Percentiles rank a stretch among this genome's conserved stretches.
Evolutionary conservation across 1,140 invertebrate genomes (phyloP).

Genomic region (Pogonomyrmex californicus): DNA sequence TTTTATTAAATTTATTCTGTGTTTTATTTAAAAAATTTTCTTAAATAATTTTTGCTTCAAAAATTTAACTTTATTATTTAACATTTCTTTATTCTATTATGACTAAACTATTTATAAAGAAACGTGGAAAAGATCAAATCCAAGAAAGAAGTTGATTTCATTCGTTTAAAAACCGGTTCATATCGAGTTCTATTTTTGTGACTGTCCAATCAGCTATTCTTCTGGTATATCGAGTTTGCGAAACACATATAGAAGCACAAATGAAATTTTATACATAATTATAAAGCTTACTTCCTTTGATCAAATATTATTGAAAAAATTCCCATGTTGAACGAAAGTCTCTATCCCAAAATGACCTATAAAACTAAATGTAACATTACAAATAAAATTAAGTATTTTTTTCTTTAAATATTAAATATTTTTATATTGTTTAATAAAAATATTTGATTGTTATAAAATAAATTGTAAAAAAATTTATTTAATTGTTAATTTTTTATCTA

Average conservation of each 20-base stretch:
- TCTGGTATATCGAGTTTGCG: constrained; percentile 14
- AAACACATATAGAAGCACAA: not conserved
- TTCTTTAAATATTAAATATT: not conserved
- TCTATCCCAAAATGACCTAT: not conserved
- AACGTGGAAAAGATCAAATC: not conserved
- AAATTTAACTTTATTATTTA: not conserved
- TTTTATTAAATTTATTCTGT: constrained; percentile 3
- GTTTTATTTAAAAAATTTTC: not conserved
- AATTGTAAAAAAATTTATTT: not conserved
- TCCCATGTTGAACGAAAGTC: not conserved
- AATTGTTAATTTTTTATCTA: not conserved
- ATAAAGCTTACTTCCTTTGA: not conserved
- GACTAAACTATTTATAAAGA: not conserved
- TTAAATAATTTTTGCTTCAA: not conserved
- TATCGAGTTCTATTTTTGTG: constrained; percentile 46
- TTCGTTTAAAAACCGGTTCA: constrained; percentile 64
- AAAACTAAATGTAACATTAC: not conserved
- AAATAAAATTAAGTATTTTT: not conserved
- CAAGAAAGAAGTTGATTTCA: constrained; percentile 4
- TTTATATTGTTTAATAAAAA: not conserved
- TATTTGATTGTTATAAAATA: not conserved
- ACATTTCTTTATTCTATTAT: not conserved
- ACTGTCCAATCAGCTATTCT: constrained; percentile 27
- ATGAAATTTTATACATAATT: not conserved
- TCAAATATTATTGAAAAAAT: not conserved